These are phyloP conservation scores for Australoheros scitulus DNA, from an alignment of 2,113 vertebrate species.

Conservation along the genomic window DNA sequence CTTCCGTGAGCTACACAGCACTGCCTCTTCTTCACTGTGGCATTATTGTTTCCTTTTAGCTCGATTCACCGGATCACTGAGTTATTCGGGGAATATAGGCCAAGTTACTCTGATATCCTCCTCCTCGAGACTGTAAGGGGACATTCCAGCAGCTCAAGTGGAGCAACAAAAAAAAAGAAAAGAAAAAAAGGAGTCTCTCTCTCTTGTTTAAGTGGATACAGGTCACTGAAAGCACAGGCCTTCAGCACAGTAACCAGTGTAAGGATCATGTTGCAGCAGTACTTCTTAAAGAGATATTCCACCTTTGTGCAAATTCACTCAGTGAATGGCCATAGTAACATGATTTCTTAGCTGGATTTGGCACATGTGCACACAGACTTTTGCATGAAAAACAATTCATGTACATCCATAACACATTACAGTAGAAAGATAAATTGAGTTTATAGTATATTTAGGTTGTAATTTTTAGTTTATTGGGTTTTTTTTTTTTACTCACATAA, in stretches of 20 bases:
- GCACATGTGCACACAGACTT: not conserved
- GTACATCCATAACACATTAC: not conserved
- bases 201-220: conserved; percentile 46
- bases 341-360: not conserved
- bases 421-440: not conserved
- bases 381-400: not conserved
- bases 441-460: not conserved
- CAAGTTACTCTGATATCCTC: conserved; percentile 67
- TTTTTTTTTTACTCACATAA: not conserved
- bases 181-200: conserved; percentile 31
- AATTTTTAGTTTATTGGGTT: not conserved
- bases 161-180: conserved; percentile 44
- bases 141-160: conserved; percentile 62
- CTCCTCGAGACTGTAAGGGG: conserved; percentile 48
- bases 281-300: conserved; percentile 25
- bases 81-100: conserved; percentile 70
- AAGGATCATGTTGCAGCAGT: not conserved
- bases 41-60: conserved; percentile 54
- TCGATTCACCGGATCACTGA: conserved; percentile 41
- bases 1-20: not conserved
- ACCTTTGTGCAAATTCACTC: not conserved
- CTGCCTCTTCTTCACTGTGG: conserved; percentile 24
- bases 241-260: conserved; percentile 21
- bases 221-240: conserved; percentile 41
- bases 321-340: not conserved